Conservation (phyloP, 2,113 vertebrate genomes). For the Cathartes aura region DNA sequence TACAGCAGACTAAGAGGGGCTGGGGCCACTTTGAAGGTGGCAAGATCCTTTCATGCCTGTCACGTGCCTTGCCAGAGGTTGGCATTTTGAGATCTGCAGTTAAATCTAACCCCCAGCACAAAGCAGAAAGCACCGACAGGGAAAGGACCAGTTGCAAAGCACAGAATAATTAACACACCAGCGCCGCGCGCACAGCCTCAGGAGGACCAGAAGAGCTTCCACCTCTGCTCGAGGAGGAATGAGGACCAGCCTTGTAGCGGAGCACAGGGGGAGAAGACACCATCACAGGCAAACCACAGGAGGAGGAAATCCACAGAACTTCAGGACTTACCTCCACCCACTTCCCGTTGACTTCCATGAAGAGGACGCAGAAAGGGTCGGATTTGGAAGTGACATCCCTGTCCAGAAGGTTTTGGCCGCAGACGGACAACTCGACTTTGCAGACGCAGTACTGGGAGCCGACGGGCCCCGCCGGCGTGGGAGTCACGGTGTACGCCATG, state of each 20-base stretch:
- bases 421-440: slow-evolving; percentile 91
- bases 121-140: not conserved
- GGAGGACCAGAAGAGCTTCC: not conserved
- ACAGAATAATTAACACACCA: not conserved
- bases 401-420: slow-evolving; percentile 89
- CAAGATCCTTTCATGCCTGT: not conserved
- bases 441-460: slow-evolving; percentile 90
- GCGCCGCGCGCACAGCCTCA: accelerated
- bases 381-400: slow-evolving; percentile 98
- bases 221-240: not conserved
- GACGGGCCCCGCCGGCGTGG: slow-evolving; percentile 52
- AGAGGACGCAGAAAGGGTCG: slow-evolving; percentile 96
- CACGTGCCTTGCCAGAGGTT: not conserved
- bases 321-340: slow-evolving; percentile 90
- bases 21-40: not conserved
- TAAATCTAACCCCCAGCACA: not conserved
- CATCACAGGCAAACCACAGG: accelerated
- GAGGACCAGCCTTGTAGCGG: not conserved
- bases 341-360: slow-evolving; percentile 88
- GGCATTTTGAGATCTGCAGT: not conserved
- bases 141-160: not conserved
- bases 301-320: not conserved
- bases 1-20: not conserved
- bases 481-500: slow-evolving; percentile 88
- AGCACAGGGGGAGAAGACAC: not conserved